Evolutionary conservation across 2,113 vertebrate species (phyloP).

Genomic region (Rhodinocichla rosea): DNA sequence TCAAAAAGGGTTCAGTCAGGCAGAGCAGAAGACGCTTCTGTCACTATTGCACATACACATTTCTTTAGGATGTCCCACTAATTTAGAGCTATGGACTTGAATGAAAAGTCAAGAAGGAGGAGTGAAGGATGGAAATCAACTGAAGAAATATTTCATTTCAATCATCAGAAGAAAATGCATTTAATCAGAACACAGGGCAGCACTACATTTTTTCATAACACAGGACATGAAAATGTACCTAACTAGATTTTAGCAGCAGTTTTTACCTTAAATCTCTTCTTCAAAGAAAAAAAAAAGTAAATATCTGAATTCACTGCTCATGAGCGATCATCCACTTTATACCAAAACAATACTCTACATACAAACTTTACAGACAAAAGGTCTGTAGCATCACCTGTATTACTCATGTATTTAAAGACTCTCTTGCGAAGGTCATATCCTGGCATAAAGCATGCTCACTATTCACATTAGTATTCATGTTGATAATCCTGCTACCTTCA

Average conservation of each 20-base stretch:
- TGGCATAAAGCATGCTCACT: not conserved
- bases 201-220: not conserved
- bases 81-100: not conserved
- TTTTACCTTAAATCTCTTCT: not conserved
- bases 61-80: not conserved
- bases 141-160: not conserved
- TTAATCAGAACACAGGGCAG: not conserved
- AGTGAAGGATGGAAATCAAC: constrained; percentile 6
- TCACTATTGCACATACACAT: not conserved
- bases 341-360: not conserved
- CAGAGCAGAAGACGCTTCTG: not conserved
- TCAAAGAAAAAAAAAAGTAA: not conserved
- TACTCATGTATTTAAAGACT: not conserved
- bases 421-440: not conserved
- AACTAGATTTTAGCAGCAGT: not conserved
- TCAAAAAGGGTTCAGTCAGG: not conserved
- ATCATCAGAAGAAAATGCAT: constrained; percentile 38
- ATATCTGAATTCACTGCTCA: not conserved
- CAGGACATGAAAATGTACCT: not conserved
- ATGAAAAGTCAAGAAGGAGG: not conserved
- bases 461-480: not conserved
- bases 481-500: not conserved
- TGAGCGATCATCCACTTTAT: rapidly evolving
- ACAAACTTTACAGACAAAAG: not conserved
- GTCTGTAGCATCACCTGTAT: not conserved